Evolutionary conservation across 2,888 invertebrate genomes (phyloP).

Genomic region (Sympetrum striolatum): DNA sequence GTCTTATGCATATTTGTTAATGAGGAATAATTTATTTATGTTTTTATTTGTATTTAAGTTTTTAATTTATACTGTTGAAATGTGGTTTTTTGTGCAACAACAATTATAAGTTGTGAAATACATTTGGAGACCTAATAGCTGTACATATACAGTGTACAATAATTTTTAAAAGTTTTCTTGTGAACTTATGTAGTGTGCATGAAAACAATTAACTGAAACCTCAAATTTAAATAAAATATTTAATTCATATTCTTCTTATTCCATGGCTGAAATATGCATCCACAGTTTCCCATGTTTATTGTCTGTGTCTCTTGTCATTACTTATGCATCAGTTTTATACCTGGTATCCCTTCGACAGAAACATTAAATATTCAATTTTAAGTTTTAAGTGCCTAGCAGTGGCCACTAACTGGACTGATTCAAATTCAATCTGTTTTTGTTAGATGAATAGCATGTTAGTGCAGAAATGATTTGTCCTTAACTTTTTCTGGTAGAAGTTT

Average conservation of each 20-base stretch:
- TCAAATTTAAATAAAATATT: constrained; percentile 44
- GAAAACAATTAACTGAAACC: constrained; percentile 43
- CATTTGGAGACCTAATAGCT: constrained; percentile 38
- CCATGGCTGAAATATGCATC: background rate
- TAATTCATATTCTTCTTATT: background rate
- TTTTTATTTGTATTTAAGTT: constrained; percentile 45
- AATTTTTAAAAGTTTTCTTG: constrained; percentile 41
- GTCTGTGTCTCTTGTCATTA: too few relatives aligned
- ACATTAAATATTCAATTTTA: too few relatives aligned
- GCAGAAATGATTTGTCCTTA: too few relatives aligned
- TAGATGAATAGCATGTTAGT: too few relatives aligned
- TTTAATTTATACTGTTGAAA: constrained; percentile 45
- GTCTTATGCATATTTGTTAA: constrained; percentile 38
- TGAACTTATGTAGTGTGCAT: constrained; percentile 42
- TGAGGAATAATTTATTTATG: constrained; percentile 44
- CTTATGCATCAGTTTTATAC: too few relatives aligned
- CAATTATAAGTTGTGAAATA: constrained; percentile 31
- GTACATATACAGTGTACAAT: constrained; percentile 31
- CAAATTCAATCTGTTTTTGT: too few relatives aligned
- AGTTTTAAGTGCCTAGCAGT: too few relatives aligned
- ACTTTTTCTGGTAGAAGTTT: too few relatives aligned
- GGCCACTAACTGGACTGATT: too few relatives aligned
- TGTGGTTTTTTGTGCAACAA: constrained; percentile 43
- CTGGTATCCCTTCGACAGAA: too few relatives aligned
- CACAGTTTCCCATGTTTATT: too few relatives aligned